Evolutionary conservation across 2,797 vertebrate genomes (phyloP).

Genomic region (Numenius phaeopus): DNA sequence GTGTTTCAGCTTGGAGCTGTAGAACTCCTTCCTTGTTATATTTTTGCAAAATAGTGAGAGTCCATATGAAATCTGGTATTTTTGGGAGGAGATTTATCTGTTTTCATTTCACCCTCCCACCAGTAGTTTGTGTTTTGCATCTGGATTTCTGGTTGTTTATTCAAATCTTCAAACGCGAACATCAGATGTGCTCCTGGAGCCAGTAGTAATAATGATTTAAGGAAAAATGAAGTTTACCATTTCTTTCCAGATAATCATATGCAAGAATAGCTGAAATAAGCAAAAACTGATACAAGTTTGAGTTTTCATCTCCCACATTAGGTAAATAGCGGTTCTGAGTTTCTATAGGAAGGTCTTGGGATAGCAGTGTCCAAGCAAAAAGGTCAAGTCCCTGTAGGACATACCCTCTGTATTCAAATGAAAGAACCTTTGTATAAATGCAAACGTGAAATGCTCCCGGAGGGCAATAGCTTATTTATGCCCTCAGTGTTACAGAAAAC

Average conservation of each 20-base stretch:
- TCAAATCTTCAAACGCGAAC: neutral
- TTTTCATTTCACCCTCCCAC: neutral
- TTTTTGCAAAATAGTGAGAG: neutral
- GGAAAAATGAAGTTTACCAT: neutral
- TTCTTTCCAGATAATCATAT: neutral
- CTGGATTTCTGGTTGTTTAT: constrained; percentile 28
- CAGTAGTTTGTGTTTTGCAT: neutral
- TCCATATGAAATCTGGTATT: fast-evolving
- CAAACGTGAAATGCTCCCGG: neutral
- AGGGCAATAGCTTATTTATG: neutral
- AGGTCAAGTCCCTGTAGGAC: neutral
- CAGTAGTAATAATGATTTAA: neutral
- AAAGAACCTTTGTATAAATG: neutral
- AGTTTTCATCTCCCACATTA: neutral
- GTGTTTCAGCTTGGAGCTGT: neutral
- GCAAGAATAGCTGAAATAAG: neutral
- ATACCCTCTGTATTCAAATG: neutral
- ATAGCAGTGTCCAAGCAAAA: neutral
- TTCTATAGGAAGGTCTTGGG: neutral
- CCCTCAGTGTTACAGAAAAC: neutral
- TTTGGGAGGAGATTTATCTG: neutral
- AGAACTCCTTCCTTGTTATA: neutral
- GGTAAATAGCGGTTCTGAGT: neutral
- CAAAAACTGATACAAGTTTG: neutral
- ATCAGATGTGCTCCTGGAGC: neutral